Evolutionary conservation across 1,140 invertebrate species (phyloP).

Genomic region (Himalopsyche phryganea): DNA sequence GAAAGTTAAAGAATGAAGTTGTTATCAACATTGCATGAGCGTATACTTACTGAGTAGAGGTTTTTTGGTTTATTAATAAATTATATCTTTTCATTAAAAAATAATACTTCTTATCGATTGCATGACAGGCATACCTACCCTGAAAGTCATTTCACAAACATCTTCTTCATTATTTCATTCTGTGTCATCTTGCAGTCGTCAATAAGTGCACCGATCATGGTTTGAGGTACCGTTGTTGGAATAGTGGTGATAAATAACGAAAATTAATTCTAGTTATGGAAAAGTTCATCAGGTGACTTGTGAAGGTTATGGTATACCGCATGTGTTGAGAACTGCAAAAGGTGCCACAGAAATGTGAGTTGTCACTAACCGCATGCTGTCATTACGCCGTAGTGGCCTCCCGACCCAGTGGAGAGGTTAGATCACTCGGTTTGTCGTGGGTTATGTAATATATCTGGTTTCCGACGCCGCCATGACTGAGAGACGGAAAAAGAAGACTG

Average conservation of each 20-base stretch:
- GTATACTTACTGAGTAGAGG: too few relatives aligned
- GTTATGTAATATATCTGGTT: constrained; percentile 47
- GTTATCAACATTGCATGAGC: too few relatives aligned
- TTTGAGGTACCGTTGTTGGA: constrained; percentile 14
- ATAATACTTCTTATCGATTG: constrained; percentile 2
- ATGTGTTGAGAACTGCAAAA: constrained; percentile 19
- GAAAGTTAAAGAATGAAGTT: too few relatives aligned
- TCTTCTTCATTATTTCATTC: constrained; percentile 2
- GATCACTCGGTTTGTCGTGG: constrained; percentile 24
- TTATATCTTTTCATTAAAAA: too few relatives aligned
- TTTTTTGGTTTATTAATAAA: too few relatives aligned
- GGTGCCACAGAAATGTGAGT: constrained; percentile 29
- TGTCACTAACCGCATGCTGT: constrained; percentile 34
- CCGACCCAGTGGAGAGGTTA: constrained; percentile 4
- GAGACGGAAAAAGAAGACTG: constrained; percentile 69
- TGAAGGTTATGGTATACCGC: constrained; percentile 29
- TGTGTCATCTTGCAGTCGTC: constrained; percentile 4
- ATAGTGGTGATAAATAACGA: constrained; percentile 23
- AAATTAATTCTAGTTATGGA: constrained; percentile 30
- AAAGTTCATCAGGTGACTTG: constrained; percentile 29
- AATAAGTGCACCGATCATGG: constrained; percentile 21
- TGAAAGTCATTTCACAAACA: constrained; percentile 1
- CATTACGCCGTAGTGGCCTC: constrained; percentile 8
- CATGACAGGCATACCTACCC: constrained; percentile 12
- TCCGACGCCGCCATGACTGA: constrained; percentile 63